phyloP scores from a whole-genome alignment of 2,113 vertebrate species.

The Hippocampus barbouri region DNA sequence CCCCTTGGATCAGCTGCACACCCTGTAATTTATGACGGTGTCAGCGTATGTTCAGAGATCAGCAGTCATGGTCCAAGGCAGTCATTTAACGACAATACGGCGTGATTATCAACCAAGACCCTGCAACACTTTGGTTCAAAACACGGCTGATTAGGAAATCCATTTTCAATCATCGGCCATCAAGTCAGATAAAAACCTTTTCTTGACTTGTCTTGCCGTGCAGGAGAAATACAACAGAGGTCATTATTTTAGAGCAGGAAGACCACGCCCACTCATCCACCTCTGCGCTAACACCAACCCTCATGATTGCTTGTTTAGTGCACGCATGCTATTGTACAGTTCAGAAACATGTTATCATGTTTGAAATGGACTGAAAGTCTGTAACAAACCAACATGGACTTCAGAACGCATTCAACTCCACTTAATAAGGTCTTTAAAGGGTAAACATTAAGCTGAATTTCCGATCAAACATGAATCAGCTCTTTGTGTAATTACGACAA shows the following conservation, averaged over 20 bases:
- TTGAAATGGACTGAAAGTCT: not conserved
- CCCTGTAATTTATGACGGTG: conserved; percentile 56
- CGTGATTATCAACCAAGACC: conserved; percentile 62
- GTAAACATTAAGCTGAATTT: not conserved
- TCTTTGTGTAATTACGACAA: not conserved
- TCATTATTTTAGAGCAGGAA: conserved; percentile 25
- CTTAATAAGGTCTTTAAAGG: not conserved
- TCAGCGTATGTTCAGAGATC: conserved; percentile 46
- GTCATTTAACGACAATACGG: conserved; percentile 70
- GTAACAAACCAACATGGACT: not conserved
- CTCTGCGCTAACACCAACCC: conserved; percentile 20
- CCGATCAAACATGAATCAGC: not conserved
- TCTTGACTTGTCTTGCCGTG: conserved; percentile 36
- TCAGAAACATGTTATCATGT: not conserved
- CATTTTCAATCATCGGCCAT: conserved; percentile 56
- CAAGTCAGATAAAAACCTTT: conserved; percentile 34
- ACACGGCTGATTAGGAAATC: conserved; percentile 63
- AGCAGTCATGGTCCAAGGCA: conserved; percentile 61
- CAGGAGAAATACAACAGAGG: conserved; percentile 25
- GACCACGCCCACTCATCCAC: conserved; percentile 26
- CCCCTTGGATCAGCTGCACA: conserved; percentile 16
- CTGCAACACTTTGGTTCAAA: conserved; percentile 45
- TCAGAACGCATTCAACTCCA: not conserved
- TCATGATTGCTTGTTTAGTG: conserved; percentile 12
- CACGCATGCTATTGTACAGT: not conserved